Conservation (phyloP, 1,140 invertebrate genomes). For the Bradynema listronoti region DNA sequence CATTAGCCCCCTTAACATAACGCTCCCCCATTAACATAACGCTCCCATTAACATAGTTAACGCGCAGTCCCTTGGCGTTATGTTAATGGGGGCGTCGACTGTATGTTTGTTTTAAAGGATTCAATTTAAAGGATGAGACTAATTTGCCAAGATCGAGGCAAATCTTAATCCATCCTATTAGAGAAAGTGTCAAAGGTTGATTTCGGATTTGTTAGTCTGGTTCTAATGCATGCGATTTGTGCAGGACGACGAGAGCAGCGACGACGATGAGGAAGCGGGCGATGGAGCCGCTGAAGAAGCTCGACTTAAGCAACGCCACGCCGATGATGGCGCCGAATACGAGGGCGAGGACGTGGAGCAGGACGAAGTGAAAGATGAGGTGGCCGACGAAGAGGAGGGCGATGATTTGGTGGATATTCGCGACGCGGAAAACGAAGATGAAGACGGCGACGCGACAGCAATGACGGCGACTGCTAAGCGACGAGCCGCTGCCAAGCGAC, state of each 20-base stretch:
- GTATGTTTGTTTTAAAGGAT: too few species aligned
- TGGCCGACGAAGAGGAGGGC: slow-evolving; percentile 57
- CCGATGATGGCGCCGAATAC: slow-evolving; percentile 65
- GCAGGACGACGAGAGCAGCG: slow-evolving; percentile 56
- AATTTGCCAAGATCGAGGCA: too few species aligned
- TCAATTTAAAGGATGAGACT: too few species aligned
- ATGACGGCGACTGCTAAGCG: too few species aligned
- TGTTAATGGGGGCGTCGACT: too few species aligned
- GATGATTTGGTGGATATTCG: slow-evolving; percentile 67
- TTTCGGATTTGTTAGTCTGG: not conserved
- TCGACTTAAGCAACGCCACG: slow-evolving; percentile 48
- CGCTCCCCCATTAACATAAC: too few species aligned
- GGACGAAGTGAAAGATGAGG: slow-evolving; percentile 26
- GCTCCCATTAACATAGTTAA: too few species aligned
- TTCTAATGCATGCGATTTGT: slow-evolving; percentile 15
- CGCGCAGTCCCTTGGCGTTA: too few species aligned
- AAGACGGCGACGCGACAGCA: slow-evolving; percentile 23
- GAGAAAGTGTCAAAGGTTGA: too few species aligned
- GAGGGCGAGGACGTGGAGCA: slow-evolving; percentile 62
- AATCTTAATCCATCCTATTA: too few species aligned
- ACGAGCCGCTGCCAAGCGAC: too few species aligned
- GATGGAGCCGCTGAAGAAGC: slow-evolving; percentile 57
- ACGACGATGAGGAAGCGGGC: slow-evolving; percentile 57
- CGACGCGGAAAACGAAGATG: slow-evolving; percentile 53
- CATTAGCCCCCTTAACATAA: too few species aligned